phyloP scores from a whole-genome alignment of 1,140 invertebrate species.

The Drosophila prosaltans region DNA sequence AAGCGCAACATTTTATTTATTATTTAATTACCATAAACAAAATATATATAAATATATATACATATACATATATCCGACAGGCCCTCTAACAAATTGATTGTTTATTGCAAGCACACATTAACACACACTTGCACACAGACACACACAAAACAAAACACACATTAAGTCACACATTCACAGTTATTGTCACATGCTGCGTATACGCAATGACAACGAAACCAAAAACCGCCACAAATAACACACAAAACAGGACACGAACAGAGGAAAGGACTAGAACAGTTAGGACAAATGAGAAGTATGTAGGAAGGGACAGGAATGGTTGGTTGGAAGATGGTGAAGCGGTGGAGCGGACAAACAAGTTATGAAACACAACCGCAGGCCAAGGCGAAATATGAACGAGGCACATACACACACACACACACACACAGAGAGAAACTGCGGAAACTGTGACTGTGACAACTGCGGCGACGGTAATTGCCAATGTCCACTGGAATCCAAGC shows the following conservation, averaged over 20 bases:
- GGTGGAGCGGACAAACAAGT: constrained; percentile 37
- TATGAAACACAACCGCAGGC: constrained; percentile 68
- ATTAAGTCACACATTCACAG: constrained; percentile 35
- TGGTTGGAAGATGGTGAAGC: no score
- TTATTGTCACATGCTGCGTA: constrained; percentile 64
- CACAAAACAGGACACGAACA: constrained; percentile 10
- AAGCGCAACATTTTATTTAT: constrained; percentile 57
- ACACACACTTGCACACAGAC: constrained; percentile 39
- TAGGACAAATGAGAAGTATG: neutral
- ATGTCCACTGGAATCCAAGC: constrained; percentile 58
- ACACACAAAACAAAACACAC: constrained; percentile 22
- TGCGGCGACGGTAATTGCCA: constrained; percentile 76
- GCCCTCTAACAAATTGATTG: constrained; percentile 69
- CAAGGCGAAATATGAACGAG: constrained; percentile 59
- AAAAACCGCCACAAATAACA: constrained; percentile 53
- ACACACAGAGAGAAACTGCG: constrained; percentile 15
- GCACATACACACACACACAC: constrained; percentile 25
- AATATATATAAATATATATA: constrained; percentile 32
- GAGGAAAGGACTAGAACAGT: neutral
- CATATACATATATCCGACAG: constrained; percentile 33
- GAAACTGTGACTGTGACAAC: constrained; percentile 63
- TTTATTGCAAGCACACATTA: constrained; percentile 76
- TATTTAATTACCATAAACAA: constrained; percentile 75
- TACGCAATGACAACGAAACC: constrained; percentile 50
- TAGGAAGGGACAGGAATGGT: neutral